Evolutionary conservation across 35 echinoderm and acorn worm genomes (phyloP).

Genomic region (Hemicentrotus pulcherrimus): DNA sequence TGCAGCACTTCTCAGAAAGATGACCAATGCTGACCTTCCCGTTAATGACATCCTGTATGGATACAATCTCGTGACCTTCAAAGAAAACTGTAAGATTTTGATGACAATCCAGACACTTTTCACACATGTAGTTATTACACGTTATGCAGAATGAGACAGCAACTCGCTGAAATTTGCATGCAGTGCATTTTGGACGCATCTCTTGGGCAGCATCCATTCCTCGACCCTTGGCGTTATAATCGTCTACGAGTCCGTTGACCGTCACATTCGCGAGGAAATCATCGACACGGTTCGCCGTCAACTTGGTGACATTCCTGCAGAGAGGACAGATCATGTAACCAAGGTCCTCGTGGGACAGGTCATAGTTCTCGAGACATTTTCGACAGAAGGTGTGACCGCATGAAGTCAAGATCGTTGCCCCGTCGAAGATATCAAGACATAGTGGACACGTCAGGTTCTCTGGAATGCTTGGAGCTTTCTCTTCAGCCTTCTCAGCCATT

Average conservation of each 20-base stretch:
- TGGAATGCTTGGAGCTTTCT: too few species aligned
- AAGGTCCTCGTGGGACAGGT: not conserved
- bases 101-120: not conserved
- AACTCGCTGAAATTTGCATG: not conserved
- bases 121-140: not conserved
- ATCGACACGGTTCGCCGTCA: slow-evolving; percentile 3
- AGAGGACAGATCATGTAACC: slow-evolving; percentile 7
- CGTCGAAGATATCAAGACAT: not conserved
- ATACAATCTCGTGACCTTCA: not conserved
- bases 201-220: not conserved
- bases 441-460: not conserved
- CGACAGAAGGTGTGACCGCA: not conserved
- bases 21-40: not conserved
- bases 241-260: not conserved
- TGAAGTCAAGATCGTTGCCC: not conserved
- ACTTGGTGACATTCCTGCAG: not conserved
- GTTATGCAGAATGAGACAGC: not conserved
- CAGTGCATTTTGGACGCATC: not conserved
- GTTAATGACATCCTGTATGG: not conserved
- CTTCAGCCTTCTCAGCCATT: too few species aligned
- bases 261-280: not conserved
- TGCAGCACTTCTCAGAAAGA: not conserved
- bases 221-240: not conserved
- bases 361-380: not conserved
- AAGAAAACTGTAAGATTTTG: not conserved